Conservation (phyloP, 2,888 invertebrate genomes). For the Stenodera caucasica region DNA sequence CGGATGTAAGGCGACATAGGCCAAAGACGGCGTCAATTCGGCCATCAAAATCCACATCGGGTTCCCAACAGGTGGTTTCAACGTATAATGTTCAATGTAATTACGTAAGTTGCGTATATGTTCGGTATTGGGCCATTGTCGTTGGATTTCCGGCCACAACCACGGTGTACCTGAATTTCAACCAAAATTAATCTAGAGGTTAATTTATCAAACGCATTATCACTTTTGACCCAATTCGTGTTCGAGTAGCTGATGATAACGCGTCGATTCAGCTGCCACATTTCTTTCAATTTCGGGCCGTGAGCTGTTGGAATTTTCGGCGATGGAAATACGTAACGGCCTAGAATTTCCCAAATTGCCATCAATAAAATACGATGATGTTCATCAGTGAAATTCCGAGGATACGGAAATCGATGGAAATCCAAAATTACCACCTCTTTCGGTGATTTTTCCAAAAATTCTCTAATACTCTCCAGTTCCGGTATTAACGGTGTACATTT, state of each 20-base stretch:
- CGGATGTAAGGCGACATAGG: conserved; percentile 59
- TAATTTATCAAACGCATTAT: background rate
- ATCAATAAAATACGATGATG: conserved; percentile 17
- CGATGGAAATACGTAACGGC: conserved; percentile 14
- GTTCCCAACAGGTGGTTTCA: conserved; percentile 37
- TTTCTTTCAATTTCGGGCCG: conserved; percentile 47
- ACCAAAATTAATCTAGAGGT: background rate
- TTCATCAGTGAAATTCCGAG: conserved; percentile 14
- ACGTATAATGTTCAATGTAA: conserved; percentile 45
- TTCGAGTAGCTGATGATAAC: conserved; percentile 60
- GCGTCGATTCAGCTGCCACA: conserved; percentile 56
- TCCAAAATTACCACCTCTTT: conserved; percentile 73
- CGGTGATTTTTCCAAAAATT: conserved; percentile 63
- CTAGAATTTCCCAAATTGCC: conserved; percentile 18
- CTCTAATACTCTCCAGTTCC: conserved; percentile 23
- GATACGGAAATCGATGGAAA: conserved; percentile 70
- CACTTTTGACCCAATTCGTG: conserved; percentile 49
- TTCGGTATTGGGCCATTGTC: conserved; percentile 39
- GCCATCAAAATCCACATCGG: conserved; percentile 66
- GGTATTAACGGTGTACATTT: conserved; percentile 18
- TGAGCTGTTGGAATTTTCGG: background rate
- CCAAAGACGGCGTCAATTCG: conserved; percentile 64
- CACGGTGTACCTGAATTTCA: conserved; percentile 12
- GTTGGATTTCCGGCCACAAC: conserved; percentile 26
- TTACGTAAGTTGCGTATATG: conserved; percentile 21